Evolutionary conservation across 2,113 vertebrate species (phyloP).

Genomic region (Macrotus californicus): DNA sequence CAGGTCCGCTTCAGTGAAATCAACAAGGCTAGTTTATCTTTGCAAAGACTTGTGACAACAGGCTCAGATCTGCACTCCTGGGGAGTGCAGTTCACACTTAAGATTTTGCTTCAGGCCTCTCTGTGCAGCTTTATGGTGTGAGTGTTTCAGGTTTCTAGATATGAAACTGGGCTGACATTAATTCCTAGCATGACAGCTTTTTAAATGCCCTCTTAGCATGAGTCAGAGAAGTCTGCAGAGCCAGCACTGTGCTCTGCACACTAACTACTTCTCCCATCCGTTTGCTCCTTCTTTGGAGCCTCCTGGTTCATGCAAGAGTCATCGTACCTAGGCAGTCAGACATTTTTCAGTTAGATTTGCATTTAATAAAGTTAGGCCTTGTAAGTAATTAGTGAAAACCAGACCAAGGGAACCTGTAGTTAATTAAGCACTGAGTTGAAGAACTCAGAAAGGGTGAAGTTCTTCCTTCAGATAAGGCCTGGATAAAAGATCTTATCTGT

Average conservation of each 20-base stretch:
- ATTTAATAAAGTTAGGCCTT: background rate
- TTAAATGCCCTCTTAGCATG: background rate
- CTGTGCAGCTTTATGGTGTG: background rate
- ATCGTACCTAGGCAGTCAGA: background rate
- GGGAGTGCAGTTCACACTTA: background rate
- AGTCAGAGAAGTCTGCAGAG: background rate
- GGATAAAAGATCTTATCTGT: background rate
- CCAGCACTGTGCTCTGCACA: too few species aligned
- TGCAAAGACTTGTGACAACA: constrained; percentile 52
- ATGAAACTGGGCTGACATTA: constrained; percentile 20
- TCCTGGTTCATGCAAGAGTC: background rate
- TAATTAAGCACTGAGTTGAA: background rate
- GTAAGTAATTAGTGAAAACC: background rate
- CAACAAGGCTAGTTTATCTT: constrained; percentile 20
- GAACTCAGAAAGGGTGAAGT: background rate
- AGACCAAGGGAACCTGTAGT: background rate
- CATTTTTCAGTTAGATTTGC: background rate
- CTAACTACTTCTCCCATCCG: background rate
- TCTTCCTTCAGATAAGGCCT: background rate
- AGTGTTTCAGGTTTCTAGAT: background rate
- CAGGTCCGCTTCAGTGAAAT: constrained; percentile 4
- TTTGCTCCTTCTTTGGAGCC: background rate
- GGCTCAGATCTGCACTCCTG: background rate
- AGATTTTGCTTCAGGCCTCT: constrained; percentile 15
- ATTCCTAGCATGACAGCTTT: background rate